A percentile compares a stretch with the other conserved stretches of the same genome.
Evolutionary conservation across 2,113 vertebrate genomes (phyloP).

Genomic region (Catharus fuscescens): DNA sequence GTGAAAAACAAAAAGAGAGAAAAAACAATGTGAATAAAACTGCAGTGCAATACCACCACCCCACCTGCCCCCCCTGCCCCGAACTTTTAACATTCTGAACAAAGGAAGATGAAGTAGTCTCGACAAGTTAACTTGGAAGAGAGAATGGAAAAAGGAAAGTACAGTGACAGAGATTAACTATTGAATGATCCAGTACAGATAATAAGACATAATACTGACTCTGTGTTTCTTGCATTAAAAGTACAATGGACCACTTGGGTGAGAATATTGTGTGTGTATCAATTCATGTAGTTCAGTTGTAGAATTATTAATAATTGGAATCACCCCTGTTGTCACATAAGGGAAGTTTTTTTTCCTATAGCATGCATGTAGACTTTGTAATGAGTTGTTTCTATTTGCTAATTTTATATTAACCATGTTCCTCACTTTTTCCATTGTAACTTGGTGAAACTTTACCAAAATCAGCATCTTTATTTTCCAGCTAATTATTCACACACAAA

Average conservation of each 20-base stretch:
- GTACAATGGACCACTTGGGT: not conserved
- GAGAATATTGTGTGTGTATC: not conserved
- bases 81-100: not conserved
- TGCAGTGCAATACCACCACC: not conserved
- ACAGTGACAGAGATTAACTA: not conserved
- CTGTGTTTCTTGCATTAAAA: not conserved
- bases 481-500: not conserved
- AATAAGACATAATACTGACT: not conserved
- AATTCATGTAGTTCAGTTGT: not conserved
- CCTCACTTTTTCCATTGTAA: not conserved
- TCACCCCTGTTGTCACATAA: not conserved
- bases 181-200: not conserved
- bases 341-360: not conserved
- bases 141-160: not conserved
- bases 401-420: not conserved
- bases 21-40: not conserved
- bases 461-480: not conserved
- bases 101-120: not conserved
- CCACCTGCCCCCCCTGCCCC: no score
- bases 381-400: not conserved
- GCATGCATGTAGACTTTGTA: not conserved
- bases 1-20: slow-evolving; percentile 3
- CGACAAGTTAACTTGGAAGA: not conserved
- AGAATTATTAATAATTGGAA: not conserved
- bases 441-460: not conserved